Conservation (phyloP, 2,888 invertebrate species). For the Meganola albula region DNA sequence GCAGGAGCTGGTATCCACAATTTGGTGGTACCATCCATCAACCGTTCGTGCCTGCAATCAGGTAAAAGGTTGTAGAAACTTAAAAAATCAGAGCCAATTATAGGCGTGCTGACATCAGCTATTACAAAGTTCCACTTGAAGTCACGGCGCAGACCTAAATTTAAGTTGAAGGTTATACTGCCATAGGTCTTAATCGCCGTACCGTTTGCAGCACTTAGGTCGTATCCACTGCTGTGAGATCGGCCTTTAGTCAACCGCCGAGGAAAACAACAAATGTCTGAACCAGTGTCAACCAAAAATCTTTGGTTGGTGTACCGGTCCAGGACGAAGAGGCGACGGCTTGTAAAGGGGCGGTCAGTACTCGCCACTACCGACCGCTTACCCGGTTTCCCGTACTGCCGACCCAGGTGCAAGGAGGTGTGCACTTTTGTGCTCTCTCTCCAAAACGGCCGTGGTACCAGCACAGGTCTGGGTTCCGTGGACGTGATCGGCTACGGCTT, state of each 20-base stretch:
- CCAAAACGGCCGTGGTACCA: background rate
- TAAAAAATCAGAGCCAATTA: too few relatives aligned
- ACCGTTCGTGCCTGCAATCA: too few relatives aligned
- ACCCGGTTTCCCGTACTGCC: too few relatives aligned
- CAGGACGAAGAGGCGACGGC: background rate
- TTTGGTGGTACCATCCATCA: too few relatives aligned
- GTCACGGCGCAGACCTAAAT: too few relatives aligned
- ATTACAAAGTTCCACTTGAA: too few relatives aligned
- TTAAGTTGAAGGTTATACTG: too few relatives aligned
- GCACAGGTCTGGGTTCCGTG: background rate
- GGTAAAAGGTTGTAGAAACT: too few relatives aligned
- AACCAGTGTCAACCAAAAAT: background rate
- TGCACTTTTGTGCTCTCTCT: too few relatives aligned
- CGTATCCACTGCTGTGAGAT: background rate
- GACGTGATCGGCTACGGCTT: background rate
- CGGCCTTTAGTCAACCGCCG: background rate
- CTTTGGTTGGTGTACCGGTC: background rate
- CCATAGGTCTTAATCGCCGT: background rate
- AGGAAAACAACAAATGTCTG: background rate
- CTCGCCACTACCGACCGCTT: background rate
- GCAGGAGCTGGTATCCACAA: too few relatives aligned
- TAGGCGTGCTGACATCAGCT: too few relatives aligned
- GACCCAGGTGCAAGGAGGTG: too few relatives aligned
- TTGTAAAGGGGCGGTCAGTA: background rate
- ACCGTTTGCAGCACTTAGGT: background rate